phyloP scores from a whole-genome alignment of 1,140 invertebrate genomes.

The Drosophila varians region DNA sequence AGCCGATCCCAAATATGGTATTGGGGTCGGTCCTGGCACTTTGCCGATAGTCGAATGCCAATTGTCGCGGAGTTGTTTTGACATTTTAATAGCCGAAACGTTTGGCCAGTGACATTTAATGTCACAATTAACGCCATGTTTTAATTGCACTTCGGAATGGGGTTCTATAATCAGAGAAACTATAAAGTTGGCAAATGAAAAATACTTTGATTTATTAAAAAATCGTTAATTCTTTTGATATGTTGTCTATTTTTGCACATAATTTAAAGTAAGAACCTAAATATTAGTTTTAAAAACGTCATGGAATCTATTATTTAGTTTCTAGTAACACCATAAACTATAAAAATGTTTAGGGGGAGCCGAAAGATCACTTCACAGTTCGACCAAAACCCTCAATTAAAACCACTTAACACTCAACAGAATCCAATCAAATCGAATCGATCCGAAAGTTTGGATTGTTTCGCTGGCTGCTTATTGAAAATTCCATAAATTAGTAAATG shows the following conservation, averaged over 20 bases:
- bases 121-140: constrained; percentile 62
- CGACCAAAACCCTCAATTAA: constrained; percentile 19
- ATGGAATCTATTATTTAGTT: not conserved
- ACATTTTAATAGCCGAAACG: constrained; percentile 71
- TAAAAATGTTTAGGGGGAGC: not conserved
- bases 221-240: too few species aligned
- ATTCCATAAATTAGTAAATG: constrained; percentile 72
- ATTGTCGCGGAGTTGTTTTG: constrained; percentile 63
- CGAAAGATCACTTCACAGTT: constrained; percentile 12
- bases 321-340: not conserved
- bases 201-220: too few species aligned
- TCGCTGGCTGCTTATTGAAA: constrained; percentile 56
- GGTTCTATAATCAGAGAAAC: not conserved
- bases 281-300: not conserved
- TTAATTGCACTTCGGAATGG: constrained; percentile 14
- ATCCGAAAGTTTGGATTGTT: constrained; percentile 40
- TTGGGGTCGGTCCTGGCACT: constrained; percentile 31
- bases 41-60: constrained; percentile 29
- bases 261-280: not conserved
- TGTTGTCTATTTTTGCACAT: too few species aligned
- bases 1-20: constrained; percentile 54
- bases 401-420: constrained; percentile 31
- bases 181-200: not conserved
- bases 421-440: constrained; percentile 35
- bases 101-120: constrained; percentile 60